Percentiles rank a stretch among this genome's conserved stretches.
Evolutionary conservation across 2,888 invertebrate species (phyloP).

Genomic region (Punctoribates punctum): DNA sequence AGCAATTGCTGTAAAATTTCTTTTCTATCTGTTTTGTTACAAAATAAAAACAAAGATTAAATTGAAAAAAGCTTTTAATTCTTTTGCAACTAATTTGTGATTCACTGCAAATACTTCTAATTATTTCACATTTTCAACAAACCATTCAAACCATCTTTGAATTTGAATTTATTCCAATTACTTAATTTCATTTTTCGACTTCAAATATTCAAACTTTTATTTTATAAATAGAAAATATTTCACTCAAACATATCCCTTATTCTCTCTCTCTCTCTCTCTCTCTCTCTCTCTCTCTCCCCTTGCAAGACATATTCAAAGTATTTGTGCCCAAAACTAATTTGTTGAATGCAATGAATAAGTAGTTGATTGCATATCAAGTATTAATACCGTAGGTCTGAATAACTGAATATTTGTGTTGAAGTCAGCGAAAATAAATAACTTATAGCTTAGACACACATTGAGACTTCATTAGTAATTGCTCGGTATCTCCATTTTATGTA

Average conservation of each 20-base stretch:
- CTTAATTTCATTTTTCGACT: not conserved
- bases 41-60: not conserved
- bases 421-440: constrained; percentile 34
- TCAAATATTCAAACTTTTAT: not conserved
- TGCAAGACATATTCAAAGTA: too few relatives aligned
- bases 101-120: too few relatives aligned
- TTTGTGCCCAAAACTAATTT: constrained; percentile 28
- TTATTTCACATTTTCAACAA: too few relatives aligned
- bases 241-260: too few relatives aligned
- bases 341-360: constrained; percentile 19
- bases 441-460: constrained; percentile 28
- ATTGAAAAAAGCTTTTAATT: too few relatives aligned
- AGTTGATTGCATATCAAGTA: constrained; percentile 34
- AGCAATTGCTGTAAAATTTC: not conserved
- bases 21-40: not conserved
- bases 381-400: not conserved
- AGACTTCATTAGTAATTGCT: constrained; percentile 25
- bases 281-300: too few relatives aligned
- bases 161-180: constrained; percentile 28
- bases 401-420: constrained; percentile 18
- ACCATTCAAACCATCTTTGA: not conserved
- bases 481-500: too few relatives aligned
- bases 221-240: constrained; percentile 10
- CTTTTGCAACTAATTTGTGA: too few relatives aligned
- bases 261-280: too few relatives aligned